A percentile compares a stretch with the other conserved stretches of the same genome.
These are phyloP conservation scores for Cerastis rubricosa DNA, from an alignment of 2,888 invertebrate genomes.

Conservation along the genomic window DNA sequence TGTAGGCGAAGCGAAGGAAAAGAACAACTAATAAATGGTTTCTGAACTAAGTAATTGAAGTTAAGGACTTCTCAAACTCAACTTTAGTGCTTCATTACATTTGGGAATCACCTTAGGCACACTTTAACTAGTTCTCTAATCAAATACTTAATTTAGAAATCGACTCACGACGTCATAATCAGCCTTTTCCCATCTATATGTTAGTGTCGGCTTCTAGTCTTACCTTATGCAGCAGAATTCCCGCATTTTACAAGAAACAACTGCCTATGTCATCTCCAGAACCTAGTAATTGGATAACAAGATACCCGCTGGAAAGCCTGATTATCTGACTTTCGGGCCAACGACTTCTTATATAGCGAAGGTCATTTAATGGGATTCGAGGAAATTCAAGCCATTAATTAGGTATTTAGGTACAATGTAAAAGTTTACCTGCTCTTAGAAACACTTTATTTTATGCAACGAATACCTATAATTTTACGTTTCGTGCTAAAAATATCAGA, in stretches of 20 bases:
- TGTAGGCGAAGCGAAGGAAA: background rate
- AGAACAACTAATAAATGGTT: background rate
- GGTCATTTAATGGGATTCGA: background rate
- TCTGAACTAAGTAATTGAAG: background rate
- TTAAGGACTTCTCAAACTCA: background rate
- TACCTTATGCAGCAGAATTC: background rate
- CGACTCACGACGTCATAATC: background rate
- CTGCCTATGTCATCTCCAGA: background rate
- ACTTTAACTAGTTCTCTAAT: background rate
- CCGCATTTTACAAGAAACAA: background rate
- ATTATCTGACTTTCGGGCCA: background rate
- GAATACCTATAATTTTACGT: slow-evolving; percentile 13
- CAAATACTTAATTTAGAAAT: background rate
- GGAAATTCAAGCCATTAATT: background rate
- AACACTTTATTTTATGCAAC: background rate
- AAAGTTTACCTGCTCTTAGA: too few relatives aligned
- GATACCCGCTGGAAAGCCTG: background rate
- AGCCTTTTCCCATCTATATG: background rate
- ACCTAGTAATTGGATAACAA: background rate
- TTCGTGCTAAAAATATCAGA: slow-evolving; percentile 11
- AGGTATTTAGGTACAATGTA: background rate
- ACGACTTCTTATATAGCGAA: background rate
- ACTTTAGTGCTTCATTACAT: background rate
- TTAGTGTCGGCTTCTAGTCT: background rate
- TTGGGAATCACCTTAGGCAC: background rate